phyloP scores from a whole-genome alignment of 1,140 invertebrate species.

The Augochlora pura region DNA sequence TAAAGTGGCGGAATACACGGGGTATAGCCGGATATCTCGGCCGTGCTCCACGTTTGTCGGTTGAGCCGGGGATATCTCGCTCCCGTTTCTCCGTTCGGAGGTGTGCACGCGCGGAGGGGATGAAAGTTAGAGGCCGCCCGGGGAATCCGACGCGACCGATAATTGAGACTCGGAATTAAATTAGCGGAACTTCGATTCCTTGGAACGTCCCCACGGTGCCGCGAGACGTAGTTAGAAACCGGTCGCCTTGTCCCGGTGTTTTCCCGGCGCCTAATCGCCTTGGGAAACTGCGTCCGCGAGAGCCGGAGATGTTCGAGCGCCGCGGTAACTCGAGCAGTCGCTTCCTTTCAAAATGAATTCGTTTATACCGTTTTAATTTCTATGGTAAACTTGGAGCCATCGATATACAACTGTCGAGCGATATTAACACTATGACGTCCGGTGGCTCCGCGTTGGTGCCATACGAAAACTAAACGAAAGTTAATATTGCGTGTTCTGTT shows the following conservation, averaged over 20 bases:
- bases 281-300: not conserved
- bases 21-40: slow-evolving; percentile 10
- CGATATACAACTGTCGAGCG: too few relatives aligned
- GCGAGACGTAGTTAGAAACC: slow-evolving; percentile 44
- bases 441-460: too few relatives aligned
- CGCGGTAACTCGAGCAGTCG: not conserved
- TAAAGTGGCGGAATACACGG: slow-evolving; percentile 54
- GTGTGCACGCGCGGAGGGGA: slow-evolving; percentile 3
- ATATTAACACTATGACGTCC: too few relatives aligned
- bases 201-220: slow-evolving; percentile 48
- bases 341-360: not conserved
- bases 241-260: slow-evolving; percentile 27
- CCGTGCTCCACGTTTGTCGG: slow-evolving; percentile 38
- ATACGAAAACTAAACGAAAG: too few relatives aligned
- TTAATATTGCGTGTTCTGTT: too few relatives aligned
- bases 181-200: slow-evolving; percentile 65
- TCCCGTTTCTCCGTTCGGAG: slow-evolving; percentile 2
- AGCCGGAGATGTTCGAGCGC: not conserved
- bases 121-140: slow-evolving; percentile 55
- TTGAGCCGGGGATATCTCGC: too few relatives aligned
- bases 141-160: slow-evolving; percentile 61
- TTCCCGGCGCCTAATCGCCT: not conserved
- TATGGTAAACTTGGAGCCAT: too few relatives aligned
- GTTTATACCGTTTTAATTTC: too few relatives aligned
- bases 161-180: slow-evolving; percentile 71